Percentiles rank a stretch among this genome's conserved stretches.
phyloP scores from a whole-genome alignment of 2,888 invertebrate genomes.

The Diarsia mendica region DNA sequence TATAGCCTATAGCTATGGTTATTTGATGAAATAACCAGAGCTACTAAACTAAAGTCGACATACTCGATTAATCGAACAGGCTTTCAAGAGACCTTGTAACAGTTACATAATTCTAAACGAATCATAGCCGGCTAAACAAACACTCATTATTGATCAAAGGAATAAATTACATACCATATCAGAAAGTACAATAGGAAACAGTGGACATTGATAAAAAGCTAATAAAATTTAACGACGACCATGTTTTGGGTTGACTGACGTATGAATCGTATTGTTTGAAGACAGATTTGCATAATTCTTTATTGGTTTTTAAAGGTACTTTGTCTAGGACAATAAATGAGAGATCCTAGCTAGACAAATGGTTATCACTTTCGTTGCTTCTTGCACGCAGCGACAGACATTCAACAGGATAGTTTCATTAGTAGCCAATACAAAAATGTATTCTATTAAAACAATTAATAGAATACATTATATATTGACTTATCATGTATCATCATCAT shows the following conservation, averaged over 20 bases:
- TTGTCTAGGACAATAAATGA: not conserved
- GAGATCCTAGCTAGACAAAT: not conserved
- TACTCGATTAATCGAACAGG: not conserved
- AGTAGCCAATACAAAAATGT: not conserved
- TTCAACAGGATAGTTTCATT: not conserved
- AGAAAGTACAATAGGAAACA: conserved; percentile 22
- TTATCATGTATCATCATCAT: too few species aligned
- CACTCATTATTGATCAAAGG: not conserved
- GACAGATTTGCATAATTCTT: conserved; percentile 31
- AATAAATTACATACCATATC: conserved; percentile 35
- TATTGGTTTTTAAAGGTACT: conserved; percentile 13
- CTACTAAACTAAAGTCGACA: not conserved
- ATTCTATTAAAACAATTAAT: too few species aligned
- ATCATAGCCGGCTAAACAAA: not conserved
- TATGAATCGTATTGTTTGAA: conserved; percentile 29
- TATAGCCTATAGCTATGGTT: not conserved
- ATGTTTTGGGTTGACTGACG: conserved; percentile 44
- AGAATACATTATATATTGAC: too few species aligned
- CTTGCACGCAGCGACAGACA: not conserved
- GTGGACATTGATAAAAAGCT: conserved; percentile 52
- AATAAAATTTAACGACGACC: conserved; percentile 53
- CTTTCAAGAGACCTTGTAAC: conserved; percentile 10
- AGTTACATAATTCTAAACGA: not conserved
- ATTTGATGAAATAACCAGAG: not conserved
- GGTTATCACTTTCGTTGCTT: not conserved